Base-by-base conservation (phyloP, 2,113 vertebrate species). In the Etia nguti region DNA sequence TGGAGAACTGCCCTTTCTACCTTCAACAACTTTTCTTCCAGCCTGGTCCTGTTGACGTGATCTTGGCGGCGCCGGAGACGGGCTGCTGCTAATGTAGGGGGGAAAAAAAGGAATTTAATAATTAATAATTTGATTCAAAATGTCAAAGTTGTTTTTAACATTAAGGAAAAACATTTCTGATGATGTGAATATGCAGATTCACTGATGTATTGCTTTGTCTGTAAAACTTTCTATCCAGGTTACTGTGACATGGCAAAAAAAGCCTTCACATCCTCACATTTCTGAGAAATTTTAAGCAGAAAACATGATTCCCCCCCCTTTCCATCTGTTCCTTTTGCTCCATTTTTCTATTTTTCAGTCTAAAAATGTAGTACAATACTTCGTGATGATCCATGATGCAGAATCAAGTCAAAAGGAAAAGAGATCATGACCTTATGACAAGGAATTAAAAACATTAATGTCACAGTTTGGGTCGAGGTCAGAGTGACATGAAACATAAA, bases 1-100 rank as follows among this genome's bases (percentile, higher is more conserved):
- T 4, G 95, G 92, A 1, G 96, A 95, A 77, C 93, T 86, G 2
- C 92, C 94, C 55, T 90, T 95, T 34, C 95, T 86, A 2, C 84
- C 87, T 29, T 93, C 93, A 9, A 90, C 94, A 2, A 56, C 11
- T 41, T 65, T 92, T 29, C 80, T 93, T 5, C 70, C 73, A 8
- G 85, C 60, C 57, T 94, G 93, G 36, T 95, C 91, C 43, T 57
- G 90, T 6, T 84, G 93, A 3, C 82, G 90, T 31, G 94, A 91
- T 56, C 80, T 94, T 11, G 36, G 15, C 1, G 88, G 93, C 1
- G 81, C 80, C 6, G 94, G 95, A 75, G 96, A 96, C 29, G 7
- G 85, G 54, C 95, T 96, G 91, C 46, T 68, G 36, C n/a, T 43
- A 70, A 43, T 9, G n/a, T 13, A 9, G 4, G 5, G 31, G 26